Evolutionary conservation across 2,113 vertebrate genomes (phyloP).

Genomic region (Phoxinus phoxinus): DNA sequence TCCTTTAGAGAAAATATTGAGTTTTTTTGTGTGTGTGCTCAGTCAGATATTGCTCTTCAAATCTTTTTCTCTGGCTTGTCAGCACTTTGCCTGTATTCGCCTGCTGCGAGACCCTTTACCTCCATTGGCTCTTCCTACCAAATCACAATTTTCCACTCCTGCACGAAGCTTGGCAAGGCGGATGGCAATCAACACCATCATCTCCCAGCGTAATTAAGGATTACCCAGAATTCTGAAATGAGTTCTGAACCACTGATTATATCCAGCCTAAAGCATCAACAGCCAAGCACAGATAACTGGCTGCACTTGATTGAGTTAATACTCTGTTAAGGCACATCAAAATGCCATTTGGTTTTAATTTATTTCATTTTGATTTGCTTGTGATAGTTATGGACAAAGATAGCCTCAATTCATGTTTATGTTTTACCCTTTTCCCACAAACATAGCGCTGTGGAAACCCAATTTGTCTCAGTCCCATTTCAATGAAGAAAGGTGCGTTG

Average conservation of each 20-base stretch:
- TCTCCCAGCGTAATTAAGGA: conserved; percentile 67
- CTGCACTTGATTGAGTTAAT: conserved; percentile 14
- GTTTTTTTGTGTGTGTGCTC: conserved; percentile 38
- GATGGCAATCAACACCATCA: conserved; percentile 68
- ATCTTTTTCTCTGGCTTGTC: conserved; percentile 50
- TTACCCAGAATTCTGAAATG: conserved; percentile 52
- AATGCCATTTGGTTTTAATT: not conserved
- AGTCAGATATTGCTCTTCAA: conserved; percentile 38
- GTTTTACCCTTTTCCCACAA: not conserved
- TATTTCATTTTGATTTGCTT: not conserved
- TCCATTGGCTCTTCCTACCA: conserved; percentile 59
- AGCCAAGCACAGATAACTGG: conserved; percentile 19
- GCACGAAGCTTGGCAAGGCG: conserved; percentile 32
- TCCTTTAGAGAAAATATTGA: conserved; percentile 2
- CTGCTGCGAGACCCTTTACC: conserved; percentile 55
- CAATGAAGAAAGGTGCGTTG: not conserved
- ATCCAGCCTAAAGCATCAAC: conserved; percentile 28
- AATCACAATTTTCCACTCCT: conserved; percentile 59
- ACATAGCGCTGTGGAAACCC: not conserved
- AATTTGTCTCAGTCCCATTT: not conserved
- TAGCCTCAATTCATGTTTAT: not conserved
- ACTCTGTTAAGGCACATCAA: not conserved
- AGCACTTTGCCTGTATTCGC: conserved; percentile 56
- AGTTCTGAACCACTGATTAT: conserved; percentile 45
- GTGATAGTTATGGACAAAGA: not conserved